Percentiles rank a stretch among this genome's conserved stretches.
Evolutionary conservation across 2,888 invertebrate species (phyloP).

Genomic region (Hedya salicella): DNA sequence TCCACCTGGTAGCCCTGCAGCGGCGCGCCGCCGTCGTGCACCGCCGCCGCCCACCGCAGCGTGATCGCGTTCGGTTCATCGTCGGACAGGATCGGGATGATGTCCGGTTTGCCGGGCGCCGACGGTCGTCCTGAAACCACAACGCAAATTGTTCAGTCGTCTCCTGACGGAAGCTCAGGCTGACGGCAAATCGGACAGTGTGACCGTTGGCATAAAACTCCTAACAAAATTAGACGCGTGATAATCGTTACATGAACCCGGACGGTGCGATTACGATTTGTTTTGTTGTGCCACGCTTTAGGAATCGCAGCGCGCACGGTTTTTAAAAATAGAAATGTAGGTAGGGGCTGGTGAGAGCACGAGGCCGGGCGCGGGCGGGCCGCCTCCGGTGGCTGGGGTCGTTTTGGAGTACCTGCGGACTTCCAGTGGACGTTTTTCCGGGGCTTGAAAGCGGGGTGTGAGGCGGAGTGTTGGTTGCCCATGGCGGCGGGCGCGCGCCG

Average conservation of each 20-base stretch:
- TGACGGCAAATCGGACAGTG: conserved; percentile 62
- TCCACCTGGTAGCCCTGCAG: conserved; percentile 94
- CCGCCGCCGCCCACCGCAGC: conserved; percentile 92
- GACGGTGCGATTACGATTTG: conserved; percentile 76
- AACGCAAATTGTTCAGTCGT: conserved; percentile 47
- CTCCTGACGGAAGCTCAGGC: conserved; percentile 46
- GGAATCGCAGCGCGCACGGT: conserved; percentile 75
- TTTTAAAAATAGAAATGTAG: conserved; percentile 77
- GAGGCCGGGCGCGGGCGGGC: conserved; percentile 45
- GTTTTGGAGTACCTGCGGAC: conserved; percentile 88
- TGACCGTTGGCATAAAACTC: conserved; percentile 71
- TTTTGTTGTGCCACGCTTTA: conserved; percentile 83
- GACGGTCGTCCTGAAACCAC: conserved; percentile 89
- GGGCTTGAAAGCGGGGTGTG: conserved; percentile 81
- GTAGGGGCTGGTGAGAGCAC: conserved; percentile 54
- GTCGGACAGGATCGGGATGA: conserved; percentile 88
- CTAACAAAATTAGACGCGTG: conserved; percentile 78
- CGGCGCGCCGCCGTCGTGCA: conserved; percentile 94
- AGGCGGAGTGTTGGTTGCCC: conserved; percentile 82
- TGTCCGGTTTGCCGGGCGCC: conserved; percentile 92
- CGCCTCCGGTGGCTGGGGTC: conserved; percentile 42
- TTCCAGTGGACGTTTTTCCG: conserved; percentile 94
- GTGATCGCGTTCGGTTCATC: conserved; percentile 93
- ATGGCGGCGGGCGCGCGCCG: conserved; percentile 83
- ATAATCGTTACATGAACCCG: conserved; percentile 80